Percentiles rank a stretch among this genome's conserved stretches.
These are phyloP conservation scores for Chiroxiphia lanceolata DNA, from an alignment of 2,797 vertebrate genomes.

Conservation along the genomic window DNA sequence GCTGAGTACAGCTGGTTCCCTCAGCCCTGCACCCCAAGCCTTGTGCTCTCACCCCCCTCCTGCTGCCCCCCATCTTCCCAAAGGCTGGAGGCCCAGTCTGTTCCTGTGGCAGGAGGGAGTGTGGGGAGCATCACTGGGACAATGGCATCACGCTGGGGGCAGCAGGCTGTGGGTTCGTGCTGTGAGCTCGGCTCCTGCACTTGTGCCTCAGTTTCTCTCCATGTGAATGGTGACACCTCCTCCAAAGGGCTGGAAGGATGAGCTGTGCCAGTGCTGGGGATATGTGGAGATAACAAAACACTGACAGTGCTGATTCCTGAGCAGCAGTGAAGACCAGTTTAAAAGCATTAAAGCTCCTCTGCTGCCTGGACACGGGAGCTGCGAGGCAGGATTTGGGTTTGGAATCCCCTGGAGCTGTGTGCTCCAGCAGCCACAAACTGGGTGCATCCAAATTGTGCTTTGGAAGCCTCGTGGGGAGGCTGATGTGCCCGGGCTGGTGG, in stretches of 20 bases:
- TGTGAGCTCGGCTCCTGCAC: neutral
- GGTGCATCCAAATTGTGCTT: neutral
- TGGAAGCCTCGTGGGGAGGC: neutral
- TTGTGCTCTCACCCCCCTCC: neutral
- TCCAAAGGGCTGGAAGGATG: neutral
- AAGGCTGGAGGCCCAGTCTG: neutral
- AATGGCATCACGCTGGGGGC: rapidly evolving
- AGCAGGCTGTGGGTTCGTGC: neutral
- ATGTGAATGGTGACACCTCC: rapidly evolving
- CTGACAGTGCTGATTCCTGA: rapidly evolving
- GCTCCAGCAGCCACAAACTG: neutral
- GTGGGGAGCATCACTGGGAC: neutral
- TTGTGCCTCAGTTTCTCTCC: neutral
- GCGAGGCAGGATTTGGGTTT: neutral
- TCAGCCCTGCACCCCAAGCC: neutral
- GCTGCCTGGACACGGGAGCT: neutral
- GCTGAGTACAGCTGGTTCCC: neutral
- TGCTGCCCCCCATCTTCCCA: neutral
- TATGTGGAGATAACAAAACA: rapidly evolving
- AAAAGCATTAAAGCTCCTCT: neutral
- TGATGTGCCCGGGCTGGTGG: neutral
- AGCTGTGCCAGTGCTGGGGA: neutral
- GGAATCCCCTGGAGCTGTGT: neutral
- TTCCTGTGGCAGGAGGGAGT: neutral
- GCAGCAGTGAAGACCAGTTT: neutral